Conservation (phyloP, 2,797 vertebrate genomes). For the Acanthornis magna region DNA sequence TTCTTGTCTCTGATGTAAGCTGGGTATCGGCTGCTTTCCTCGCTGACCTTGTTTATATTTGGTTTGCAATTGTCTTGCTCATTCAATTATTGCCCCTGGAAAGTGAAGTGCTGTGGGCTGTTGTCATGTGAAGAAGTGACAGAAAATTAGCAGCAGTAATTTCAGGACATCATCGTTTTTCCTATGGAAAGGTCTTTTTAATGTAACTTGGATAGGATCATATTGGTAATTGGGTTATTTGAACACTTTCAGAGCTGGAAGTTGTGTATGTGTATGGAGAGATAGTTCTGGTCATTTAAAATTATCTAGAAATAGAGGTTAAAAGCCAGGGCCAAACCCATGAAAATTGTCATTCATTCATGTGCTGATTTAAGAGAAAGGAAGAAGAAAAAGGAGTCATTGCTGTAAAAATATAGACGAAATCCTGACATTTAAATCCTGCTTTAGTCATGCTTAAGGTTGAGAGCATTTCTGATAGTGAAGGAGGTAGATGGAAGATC, state of each 20-base stretch:
- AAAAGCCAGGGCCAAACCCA: background rate
- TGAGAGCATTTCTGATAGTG: background rate
- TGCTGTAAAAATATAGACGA: background rate
- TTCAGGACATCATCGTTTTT: background rate
- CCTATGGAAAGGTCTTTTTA: background rate
- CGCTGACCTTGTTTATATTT: conserved; percentile 28
- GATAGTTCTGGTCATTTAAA: background rate
- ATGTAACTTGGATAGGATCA: background rate
- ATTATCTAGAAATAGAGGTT: background rate
- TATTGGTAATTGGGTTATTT: background rate
- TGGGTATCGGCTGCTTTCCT: background rate
- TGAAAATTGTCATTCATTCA: background rate
- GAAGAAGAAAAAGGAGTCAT: background rate
- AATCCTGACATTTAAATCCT: background rate
- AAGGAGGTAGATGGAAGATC: background rate
- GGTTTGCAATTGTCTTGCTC: conserved; percentile 12
- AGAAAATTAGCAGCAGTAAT: background rate
- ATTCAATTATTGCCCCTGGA: background rate
- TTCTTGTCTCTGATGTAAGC: conserved; percentile 35
- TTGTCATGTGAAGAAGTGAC: background rate
- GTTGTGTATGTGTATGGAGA: background rate
- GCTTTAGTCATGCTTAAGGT: background rate
- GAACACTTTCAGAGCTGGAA: background rate
- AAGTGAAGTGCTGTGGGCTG: background rate
- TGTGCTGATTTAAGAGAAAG: background rate